Evolutionary conservation across 2,797 vertebrate species (phyloP).

Genomic region (Myripristis murdjan): DNA sequence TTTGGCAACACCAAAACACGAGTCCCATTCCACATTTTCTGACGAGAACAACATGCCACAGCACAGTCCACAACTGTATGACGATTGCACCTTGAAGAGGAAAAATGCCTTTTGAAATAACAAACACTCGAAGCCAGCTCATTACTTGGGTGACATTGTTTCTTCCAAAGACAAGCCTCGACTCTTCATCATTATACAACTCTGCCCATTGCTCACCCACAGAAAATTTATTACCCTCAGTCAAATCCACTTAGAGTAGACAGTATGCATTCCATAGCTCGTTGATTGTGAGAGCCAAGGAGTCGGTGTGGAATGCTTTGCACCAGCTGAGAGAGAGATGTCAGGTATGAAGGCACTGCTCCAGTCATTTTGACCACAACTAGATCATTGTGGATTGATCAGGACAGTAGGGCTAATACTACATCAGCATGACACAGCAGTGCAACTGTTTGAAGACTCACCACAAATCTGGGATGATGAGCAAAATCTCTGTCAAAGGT

Average conservation of each 20-base stretch:
- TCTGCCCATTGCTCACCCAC: constrained; percentile 87
- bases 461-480: neutral
- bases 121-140: constrained; percentile 80
- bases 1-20: constrained; percentile 51
- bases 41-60: constrained; percentile 67
- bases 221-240: constrained; percentile 90
- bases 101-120: constrained; percentile 82
- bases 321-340: constrained; percentile 61
- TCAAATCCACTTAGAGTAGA: constrained; percentile 87
- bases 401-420: neutral
- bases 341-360: constrained; percentile 58
- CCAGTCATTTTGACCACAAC: constrained; percentile 21
- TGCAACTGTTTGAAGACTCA: neutral
- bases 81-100: constrained; percentile 66
- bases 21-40: constrained; percentile 53
- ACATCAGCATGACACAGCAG: neutral
- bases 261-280: constrained; percentile 88
- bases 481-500: neutral
- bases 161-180: constrained; percentile 91
- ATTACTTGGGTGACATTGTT: constrained; percentile 86
- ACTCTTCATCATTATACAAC: constrained; percentile 91
- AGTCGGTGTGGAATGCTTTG: constrained; percentile 65
- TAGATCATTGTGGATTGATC: constrained; percentile 28
- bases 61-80: constrained; percentile 68
- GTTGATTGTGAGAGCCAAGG: constrained; percentile 82